Conservation (phyloP, 1,140 invertebrate species). For the Orchestia grillus region DNA sequence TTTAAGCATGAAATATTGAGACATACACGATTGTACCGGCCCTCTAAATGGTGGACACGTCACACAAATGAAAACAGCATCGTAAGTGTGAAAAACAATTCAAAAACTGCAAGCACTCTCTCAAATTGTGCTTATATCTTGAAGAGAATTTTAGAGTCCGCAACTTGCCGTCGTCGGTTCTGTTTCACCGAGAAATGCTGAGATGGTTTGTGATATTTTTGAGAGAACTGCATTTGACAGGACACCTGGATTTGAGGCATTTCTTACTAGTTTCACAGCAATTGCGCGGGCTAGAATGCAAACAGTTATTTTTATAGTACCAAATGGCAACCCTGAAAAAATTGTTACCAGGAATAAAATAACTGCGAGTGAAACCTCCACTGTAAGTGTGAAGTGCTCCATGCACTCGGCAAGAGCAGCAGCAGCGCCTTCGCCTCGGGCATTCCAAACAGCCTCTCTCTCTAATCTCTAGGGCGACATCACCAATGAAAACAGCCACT, state of each 20-base stretch:
- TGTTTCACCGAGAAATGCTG: too few relatives aligned
- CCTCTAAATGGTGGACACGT: too few relatives aligned
- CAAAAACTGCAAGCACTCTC: too few relatives aligned
- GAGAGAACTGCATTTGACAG: not conserved
- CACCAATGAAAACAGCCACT: conserved; percentile 55
- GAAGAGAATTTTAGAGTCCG: too few relatives aligned
- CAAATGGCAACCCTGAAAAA: not conserved
- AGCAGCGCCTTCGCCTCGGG: conserved; percentile 18
- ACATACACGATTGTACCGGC: not conserved
- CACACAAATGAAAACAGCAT: too few relatives aligned
- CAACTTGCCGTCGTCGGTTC: too few relatives aligned
- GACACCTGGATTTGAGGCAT: not conserved
- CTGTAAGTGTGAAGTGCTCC: not conserved
- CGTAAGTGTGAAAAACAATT: too few relatives aligned
- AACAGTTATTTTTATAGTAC: not conserved
- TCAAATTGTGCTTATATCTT: too few relatives aligned
- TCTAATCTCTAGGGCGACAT: conserved; percentile 41
- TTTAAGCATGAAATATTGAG: too few relatives aligned
- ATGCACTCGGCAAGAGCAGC: not conserved
- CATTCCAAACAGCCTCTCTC: conserved; percentile 39
- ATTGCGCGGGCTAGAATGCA: not conserved
- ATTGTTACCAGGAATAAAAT: not conserved
- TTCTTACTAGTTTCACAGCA: not conserved
- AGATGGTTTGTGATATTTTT: not conserved
- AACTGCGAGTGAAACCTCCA: not conserved